Evolutionary conservation across 2,797 vertebrate genomes (phyloP), one percentile per base, ranked within the genome.

Genomic region (Coracias cyanogaster): DNA sequence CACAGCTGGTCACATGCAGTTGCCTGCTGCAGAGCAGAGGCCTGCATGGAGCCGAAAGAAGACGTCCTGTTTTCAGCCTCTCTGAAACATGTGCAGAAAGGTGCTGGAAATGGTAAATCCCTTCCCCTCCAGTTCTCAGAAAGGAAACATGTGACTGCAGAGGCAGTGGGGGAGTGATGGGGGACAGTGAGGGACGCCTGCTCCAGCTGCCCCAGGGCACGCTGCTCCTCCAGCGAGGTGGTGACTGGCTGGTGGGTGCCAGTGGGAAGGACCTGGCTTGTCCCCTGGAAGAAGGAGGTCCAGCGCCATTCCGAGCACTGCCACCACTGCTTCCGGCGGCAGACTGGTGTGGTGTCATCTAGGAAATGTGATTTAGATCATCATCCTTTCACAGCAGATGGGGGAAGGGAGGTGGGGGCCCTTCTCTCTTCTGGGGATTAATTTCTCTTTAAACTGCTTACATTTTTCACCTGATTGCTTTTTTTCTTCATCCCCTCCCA

Each of bases 361-460:
- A 43, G 94, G 64, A 92, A 97, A 92, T 64, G 84, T 8, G 29
- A 80, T 95, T 95, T 92, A 91, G 76, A 94, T 96, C 94, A 93
- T 89, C 77, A 70, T 91, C 88, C 96, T 95, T 93, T 94, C 0
- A 6, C 65, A 82, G 66, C 65, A 33, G 79, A 48, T 80, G 72
- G 93, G 73, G 90, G 82, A 92, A 62, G 92, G 93, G 90, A 92
- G 8, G n/a, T 74, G 84, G 84, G 77, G 89, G 65, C 88, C 89
- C 92, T 91, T 62, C 18, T 58, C 69, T 89, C 65, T 71, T 80
- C 61, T 87, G 84, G 65, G 57, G 79, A 83, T 92, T 85, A 52
- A 33, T 86, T 94, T 79, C 54, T 93, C 20, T 87, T 81, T 83
- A 83, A 83, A 61, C 84, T 35, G 46, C 46, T 61, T 70, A 37